These are phyloP conservation scores for Stictonetta naevosa DNA, from an alignment of 2,113 vertebrate genomes.

Conservation along the genomic window DNA sequence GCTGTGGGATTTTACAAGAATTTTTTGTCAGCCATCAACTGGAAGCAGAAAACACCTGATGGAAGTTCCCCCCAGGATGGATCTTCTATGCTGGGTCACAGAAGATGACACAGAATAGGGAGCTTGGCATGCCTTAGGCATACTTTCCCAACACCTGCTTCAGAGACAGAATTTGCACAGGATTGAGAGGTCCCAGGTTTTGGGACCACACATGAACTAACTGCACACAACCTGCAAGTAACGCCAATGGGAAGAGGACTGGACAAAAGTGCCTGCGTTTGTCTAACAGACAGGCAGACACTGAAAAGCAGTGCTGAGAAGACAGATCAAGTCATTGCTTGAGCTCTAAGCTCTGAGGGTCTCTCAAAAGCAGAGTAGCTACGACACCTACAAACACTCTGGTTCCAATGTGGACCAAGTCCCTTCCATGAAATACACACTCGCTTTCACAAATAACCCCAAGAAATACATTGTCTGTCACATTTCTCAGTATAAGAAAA, in stretches of 20 bases:
- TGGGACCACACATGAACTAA: neutral
- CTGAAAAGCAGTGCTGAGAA: neutral
- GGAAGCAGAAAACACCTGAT: neutral
- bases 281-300: neutral
- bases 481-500: neutral
- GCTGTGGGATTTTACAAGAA: neutral
- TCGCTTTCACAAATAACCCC: neutral
- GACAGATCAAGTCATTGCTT: neutral
- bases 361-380: neutral
- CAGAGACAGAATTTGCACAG: neutral
- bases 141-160: neutral
- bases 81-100: neutral
- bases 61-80: neutral
- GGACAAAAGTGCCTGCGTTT: neutral
- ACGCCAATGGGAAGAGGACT: neutral
- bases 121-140: neutral
- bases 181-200: too few species aligned
- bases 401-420: neutral
- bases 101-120: neutral
- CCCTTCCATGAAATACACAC: neutral
- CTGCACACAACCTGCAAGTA: neutral
- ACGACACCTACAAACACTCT: neutral
- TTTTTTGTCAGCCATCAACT: neutral
- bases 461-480: neutral
- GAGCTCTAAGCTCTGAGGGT: neutral